Conservation (phyloP, 30 jellyfish, hydroid and myxozoan genomes). For the Cassiopea andromeda region DNA sequence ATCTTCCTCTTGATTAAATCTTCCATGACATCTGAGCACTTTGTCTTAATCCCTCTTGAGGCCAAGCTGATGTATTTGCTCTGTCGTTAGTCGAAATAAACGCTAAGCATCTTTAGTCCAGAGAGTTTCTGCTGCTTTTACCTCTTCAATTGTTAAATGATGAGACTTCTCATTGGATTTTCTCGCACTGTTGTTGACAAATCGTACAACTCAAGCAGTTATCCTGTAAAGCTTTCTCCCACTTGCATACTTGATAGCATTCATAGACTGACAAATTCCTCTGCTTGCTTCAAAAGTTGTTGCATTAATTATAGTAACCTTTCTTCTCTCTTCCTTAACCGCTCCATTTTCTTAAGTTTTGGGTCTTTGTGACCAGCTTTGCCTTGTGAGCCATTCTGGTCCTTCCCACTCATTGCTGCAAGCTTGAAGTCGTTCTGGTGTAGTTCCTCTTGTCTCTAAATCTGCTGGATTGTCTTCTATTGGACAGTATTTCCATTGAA, state of each 20-base stretch:
- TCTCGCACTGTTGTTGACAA: constrained; percentile 30
- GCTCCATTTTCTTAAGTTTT: not conserved
- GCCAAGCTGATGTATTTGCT: constrained; percentile 39
- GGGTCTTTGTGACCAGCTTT: constrained; percentile 53
- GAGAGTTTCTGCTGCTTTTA: constrained; percentile 35
- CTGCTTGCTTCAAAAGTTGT: constrained; percentile 14
- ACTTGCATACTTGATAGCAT: constrained; percentile 34
- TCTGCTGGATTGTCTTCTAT: constrained; percentile 74
- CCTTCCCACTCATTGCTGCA: constrained; percentile 38
- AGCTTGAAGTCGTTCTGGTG: constrained; percentile 30
- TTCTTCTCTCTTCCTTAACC: constrained; percentile 5
- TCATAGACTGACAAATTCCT: constrained; percentile 11
- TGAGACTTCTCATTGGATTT: constrained; percentile 5
- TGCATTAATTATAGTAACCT: not conserved
- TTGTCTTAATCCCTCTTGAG: constrained; percentile 20
- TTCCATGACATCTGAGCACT: constrained; percentile 37
- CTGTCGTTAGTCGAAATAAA: constrained; percentile 14
- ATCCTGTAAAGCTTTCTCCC: constrained; percentile 50
- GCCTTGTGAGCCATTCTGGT: constrained; percentile 56
- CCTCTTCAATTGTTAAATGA: not conserved
- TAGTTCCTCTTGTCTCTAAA: constrained; percentile 67
- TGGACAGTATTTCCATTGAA: constrained; percentile 61
- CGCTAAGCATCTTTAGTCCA: constrained; percentile 41
- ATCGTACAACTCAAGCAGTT: constrained; percentile 59
- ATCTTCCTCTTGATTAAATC: constrained; percentile 51